A percentile compares a stretch with the other conserved stretches of the same genome.
These are phyloP conservation scores for Catocala sponsa DNA, from an alignment of 2,888 invertebrate genomes.

Conservation along the genomic window DNA sequence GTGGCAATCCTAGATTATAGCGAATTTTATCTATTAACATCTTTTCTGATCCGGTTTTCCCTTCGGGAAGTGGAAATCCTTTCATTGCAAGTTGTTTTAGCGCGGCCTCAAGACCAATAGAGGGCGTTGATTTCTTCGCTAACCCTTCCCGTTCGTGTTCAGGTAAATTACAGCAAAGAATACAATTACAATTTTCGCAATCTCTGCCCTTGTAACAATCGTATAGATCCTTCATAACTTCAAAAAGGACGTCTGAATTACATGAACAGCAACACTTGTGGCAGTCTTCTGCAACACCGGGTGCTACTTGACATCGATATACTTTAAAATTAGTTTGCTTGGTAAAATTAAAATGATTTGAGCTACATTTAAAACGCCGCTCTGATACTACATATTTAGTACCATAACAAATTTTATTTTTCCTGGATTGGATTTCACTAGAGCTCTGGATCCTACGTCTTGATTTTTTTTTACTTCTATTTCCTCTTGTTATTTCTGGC, in stretches of 20 bases:
- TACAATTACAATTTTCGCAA: slow-evolving; percentile 72
- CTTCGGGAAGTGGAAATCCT: slow-evolving; percentile 24
- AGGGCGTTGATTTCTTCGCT: slow-evolving; percentile 20
- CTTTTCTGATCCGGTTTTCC: slow-evolving; percentile 29
- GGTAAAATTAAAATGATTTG: neutral
- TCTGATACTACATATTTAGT: too few species aligned
- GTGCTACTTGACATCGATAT: slow-evolving; percentile 9
- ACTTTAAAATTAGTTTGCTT: slow-evolving; percentile 29
- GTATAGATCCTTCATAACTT: slow-evolving; percentile 79
- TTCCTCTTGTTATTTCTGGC: slow-evolving; percentile 9
- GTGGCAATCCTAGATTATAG: slow-evolving; percentile 27
- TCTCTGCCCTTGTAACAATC: slow-evolving; percentile 78
- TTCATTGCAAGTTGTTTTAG: slow-evolving; percentile 19
- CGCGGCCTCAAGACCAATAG: slow-evolving; percentile 18
- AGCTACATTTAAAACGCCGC: too few species aligned
- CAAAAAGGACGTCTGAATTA: slow-evolving; percentile 79
- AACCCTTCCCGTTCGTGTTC: slow-evolving; percentile 26
- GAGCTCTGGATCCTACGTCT: too few species aligned
- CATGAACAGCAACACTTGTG: slow-evolving; percentile 58
- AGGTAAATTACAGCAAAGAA: slow-evolving; percentile 68
- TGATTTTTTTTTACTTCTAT: slow-evolving; percentile 6
- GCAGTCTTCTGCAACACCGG: slow-evolving; percentile 55
- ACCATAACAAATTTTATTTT: too few species aligned
- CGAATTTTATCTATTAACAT: slow-evolving; percentile 16
- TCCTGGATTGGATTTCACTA: too few species aligned